Evolutionary conservation across 2,888 invertebrate genomes (phyloP).

Genomic region (Pristionchus mayeri): DNA sequence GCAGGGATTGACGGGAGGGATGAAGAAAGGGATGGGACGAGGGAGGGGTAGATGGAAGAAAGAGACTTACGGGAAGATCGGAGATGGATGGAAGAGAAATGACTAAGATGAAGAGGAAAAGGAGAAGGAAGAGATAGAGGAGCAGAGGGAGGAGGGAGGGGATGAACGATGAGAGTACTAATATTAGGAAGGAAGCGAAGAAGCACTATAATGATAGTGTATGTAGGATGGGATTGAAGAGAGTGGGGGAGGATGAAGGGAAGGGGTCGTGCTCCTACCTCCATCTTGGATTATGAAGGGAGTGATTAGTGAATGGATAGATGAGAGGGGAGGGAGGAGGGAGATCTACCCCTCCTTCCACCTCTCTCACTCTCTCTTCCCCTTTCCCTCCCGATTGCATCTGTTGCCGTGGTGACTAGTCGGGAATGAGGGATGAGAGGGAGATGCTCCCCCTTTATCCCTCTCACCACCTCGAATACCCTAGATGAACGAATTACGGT

Average conservation of each 20-base stretch:
- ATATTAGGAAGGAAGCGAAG: neutral
- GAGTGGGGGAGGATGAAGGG: neutral
- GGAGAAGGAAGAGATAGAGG: neutral
- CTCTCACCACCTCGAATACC: neutral
- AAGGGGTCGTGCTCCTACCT: neutral
- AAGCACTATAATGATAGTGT: constrained; percentile 27
- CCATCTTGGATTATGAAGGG: constrained; percentile 10
- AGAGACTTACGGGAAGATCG: constrained; percentile 46
- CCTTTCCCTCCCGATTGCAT: neutral
- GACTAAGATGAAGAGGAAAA: constrained; percentile 27
- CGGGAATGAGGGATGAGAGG: neutral
- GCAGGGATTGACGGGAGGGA: neutral
- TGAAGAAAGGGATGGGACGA: neutral
- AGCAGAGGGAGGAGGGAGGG: neutral
- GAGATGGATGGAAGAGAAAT: constrained; percentile 37
- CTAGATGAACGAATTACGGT: neutral
- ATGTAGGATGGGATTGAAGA: neutral
- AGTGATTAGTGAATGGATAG: constrained; percentile 21
- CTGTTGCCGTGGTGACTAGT: constrained; percentile 6
- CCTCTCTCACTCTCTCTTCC: constrained; percentile 12
- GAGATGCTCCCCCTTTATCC: constrained; percentile 4
- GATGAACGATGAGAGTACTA: constrained; percentile 29
- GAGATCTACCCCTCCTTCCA: constrained; percentile 49
- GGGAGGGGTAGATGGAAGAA: constrained; percentile 51
- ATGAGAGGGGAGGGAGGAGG: constrained; percentile 33